phyloP scores from a whole-genome alignment of 1,140 invertebrate genomes.

The Papilio polytes region DNA sequence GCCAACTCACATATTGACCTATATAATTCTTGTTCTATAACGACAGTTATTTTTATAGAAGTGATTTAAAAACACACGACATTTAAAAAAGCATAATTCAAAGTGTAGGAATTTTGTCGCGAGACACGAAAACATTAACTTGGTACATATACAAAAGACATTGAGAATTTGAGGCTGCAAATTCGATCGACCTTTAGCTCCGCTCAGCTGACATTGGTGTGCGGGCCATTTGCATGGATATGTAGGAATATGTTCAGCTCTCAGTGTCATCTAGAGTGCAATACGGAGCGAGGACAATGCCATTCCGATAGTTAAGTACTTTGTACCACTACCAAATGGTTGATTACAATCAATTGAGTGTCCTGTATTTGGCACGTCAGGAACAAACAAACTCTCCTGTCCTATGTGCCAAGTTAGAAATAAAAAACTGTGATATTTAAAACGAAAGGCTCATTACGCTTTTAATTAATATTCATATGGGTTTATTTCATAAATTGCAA shows the following conservation, averaged over 20 bases:
- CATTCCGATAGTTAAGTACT: conserved; percentile 17
- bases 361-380: neutral
- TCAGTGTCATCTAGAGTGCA: conserved; percentile 29
- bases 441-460: neutral
- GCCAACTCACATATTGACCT: neutral
- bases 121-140: neutral
- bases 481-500: neutral
- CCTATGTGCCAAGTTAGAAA: neutral
- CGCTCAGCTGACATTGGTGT: conserved; percentile 18
- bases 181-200: conserved; percentile 24
- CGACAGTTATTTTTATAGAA: neutral
- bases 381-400: neutral
- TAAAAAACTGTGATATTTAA: no score
- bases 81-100: no score
- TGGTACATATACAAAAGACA: neutral
- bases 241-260: conserved; percentile 26
- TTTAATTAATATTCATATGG: neutral
- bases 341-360: conserved; percentile 4
- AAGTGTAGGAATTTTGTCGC: no score
- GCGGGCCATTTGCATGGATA: conserved; percentile 24
- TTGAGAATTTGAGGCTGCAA: neutral
- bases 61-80: no score
- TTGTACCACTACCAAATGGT: neutral
- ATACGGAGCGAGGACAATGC: conserved; percentile 29
- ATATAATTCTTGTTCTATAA: neutral